Evolutionary conservation across 2,113 vertebrate genomes (phyloP).

Genomic region (Dicrurus megarhynchus): DNA sequence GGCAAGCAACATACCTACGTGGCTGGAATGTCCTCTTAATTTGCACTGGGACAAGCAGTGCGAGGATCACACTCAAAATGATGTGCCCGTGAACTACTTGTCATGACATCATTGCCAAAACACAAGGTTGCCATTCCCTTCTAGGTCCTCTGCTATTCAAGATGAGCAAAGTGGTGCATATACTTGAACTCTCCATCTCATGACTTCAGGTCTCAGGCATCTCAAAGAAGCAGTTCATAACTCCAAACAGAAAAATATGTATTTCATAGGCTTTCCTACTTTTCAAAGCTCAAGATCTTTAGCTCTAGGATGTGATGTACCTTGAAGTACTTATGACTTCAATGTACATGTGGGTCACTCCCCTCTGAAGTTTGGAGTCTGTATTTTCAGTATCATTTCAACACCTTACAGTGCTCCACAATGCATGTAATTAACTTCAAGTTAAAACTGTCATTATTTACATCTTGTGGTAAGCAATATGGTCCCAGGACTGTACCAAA

Average conservation of each 20-base stretch:
- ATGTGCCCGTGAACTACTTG: neutral
- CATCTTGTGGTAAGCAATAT: neutral
- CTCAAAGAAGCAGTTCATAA: neutral
- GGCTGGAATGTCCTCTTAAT: neutral
- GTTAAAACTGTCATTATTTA: neutral
- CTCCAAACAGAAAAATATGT: neutral
- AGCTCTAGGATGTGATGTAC: neutral
- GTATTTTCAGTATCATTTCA: neutral
- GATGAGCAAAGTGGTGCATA: neutral
- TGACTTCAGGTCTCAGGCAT: neutral
- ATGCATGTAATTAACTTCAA: neutral
- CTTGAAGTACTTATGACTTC: neutral
- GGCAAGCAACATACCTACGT: neutral
- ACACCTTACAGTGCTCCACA: neutral
- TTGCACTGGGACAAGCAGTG: neutral
- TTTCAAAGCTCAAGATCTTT: neutral
- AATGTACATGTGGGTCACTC: neutral
- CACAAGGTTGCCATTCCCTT: neutral
- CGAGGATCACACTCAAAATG: neutral
- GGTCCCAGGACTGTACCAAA: neutral
- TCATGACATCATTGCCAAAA: neutral
- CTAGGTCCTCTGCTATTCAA: neutral
- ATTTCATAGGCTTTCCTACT: neutral
- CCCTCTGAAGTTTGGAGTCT: neutral
- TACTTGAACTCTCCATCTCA: neutral